These are phyloP conservation scores for Diarsia rubi DNA, from an alignment of 2,888 invertebrate genomes.

Conservation along the genomic window DNA sequence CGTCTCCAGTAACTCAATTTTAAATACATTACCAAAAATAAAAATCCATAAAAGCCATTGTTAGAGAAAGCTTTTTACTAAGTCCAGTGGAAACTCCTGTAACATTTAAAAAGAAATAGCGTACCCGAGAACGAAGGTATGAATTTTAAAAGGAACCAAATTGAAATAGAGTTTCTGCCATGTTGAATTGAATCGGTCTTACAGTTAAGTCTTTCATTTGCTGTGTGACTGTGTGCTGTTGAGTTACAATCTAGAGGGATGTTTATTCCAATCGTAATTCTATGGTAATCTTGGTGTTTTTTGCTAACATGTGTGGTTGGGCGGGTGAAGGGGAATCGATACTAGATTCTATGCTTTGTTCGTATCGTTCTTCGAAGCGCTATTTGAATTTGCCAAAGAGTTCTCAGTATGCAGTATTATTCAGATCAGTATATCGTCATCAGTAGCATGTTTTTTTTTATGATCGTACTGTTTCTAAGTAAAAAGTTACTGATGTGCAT, in stretches of 20 bases:
- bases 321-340: not conserved
- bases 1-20: conserved; percentile 27
- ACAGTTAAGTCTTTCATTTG: conserved; percentile 48
- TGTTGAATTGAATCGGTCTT: conserved; percentile 58
- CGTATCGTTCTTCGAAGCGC: not conserved
- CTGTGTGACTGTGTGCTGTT: conserved; percentile 18
- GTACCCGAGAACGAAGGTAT: conserved; percentile 66
- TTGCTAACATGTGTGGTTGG: not conserved
- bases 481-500: no score
- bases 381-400: not conserved
- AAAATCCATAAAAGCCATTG: conserved; percentile 37
- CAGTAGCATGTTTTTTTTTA: not conserved
- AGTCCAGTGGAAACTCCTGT: conserved; percentile 35
- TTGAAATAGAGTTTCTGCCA: conserved; percentile 65
- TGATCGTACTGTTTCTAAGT: no score
- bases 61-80: conserved; percentile 47
- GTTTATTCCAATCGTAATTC: conserved; percentile 32
- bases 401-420: not conserved
- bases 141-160: conserved; percentile 74
- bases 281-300: conserved; percentile 25
- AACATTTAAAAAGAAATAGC: conserved; percentile 57
- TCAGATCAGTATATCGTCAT: not conserved
- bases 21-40: conserved; percentile 33
- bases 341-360: conserved; percentile 2
- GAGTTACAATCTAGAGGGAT: conserved; percentile 31